A percentile compares a stretch with the other conserved stretches of the same genome.
phyloP scores from a whole-genome alignment of 2,113 vertebrate species.

The Brachypodius melanocephalos region DNA sequence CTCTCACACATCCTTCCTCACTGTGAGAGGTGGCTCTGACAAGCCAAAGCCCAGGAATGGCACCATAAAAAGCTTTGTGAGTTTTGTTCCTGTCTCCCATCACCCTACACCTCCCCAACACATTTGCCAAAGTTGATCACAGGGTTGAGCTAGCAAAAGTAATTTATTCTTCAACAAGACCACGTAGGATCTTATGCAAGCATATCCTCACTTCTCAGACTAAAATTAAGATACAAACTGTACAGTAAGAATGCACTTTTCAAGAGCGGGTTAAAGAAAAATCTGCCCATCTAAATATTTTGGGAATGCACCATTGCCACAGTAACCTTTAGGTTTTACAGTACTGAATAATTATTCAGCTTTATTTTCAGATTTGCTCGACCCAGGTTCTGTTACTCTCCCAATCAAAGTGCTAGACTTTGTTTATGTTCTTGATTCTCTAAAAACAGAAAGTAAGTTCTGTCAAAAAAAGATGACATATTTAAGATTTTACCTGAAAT shows the following conservation, averaged over 20 bases:
- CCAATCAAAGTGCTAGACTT: background rate
- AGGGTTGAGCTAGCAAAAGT: background rate
- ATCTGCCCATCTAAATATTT: background rate
- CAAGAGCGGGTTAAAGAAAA: background rate
- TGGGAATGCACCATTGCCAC: no score
- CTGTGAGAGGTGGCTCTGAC: background rate
- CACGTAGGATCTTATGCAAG: background rate
- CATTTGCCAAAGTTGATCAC: background rate
- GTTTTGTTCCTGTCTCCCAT: background rate
- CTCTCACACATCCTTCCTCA: background rate
- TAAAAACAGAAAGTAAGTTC: background rate
- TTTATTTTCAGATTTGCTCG: background rate
- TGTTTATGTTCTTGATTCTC: background rate
- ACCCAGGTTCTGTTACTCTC: background rate
- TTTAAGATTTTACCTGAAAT: background rate
- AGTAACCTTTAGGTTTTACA: background rate
- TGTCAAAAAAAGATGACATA: background rate
- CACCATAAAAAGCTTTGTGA: background rate
- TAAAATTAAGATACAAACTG: background rate
- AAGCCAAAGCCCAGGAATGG: background rate
- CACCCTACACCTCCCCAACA: background rate
- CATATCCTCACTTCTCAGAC: background rate
- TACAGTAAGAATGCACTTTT: background rate
- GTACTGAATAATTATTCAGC: background rate
- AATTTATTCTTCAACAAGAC: background rate